These are phyloP conservation scores for Pocillopora verrucosa DNA, from an alignment of 64 coral and sea anemone genomes.

Conservation along the genomic window DNA sequence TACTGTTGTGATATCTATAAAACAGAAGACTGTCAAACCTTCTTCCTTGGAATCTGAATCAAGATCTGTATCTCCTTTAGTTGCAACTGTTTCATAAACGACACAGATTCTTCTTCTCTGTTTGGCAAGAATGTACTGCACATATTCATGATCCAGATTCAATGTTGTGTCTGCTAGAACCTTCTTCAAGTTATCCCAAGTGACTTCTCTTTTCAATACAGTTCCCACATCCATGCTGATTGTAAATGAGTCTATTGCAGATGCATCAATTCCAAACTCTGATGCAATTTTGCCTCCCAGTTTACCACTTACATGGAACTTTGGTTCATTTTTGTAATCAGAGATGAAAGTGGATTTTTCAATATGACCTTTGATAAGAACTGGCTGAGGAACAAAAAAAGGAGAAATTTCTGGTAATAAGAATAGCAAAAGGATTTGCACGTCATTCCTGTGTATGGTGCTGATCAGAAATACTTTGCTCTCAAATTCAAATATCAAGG, in stretches of 20 bases:
- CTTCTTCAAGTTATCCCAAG: constrained; percentile 66
- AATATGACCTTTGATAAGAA: constrained; percentile 45
- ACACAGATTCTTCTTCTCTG: constrained; percentile 69
- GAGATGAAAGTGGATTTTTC: constrained; percentile 63
- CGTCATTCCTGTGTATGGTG: too few relatives aligned
- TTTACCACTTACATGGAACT: constrained; percentile 80
- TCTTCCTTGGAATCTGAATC: constrained; percentile 52
- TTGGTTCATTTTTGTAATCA: constrained; percentile 80
- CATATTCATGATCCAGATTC: constrained; percentile 78
- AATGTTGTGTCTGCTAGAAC: constrained; percentile 44
- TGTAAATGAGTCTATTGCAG: constrained; percentile 61
- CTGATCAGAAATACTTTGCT: too few relatives aligned
- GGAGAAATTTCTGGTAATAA: background rate
- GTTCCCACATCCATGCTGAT: constrained; percentile 83
- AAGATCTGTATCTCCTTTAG: constrained; percentile 56
- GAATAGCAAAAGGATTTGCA: too few relatives aligned
- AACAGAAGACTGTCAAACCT: constrained; percentile 33
- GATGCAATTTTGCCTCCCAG: constrained; percentile 89
- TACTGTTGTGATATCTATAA: background rate
- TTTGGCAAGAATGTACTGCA: constrained; percentile 60
- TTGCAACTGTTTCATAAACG: constrained; percentile 70
- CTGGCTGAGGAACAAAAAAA: constrained; percentile 46
- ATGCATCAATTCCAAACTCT: constrained; percentile 86
- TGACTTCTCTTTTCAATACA: constrained; percentile 65
- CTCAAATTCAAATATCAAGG: too few relatives aligned